A percentile compares a stretch with the other conserved stretches of the same genome.
phyloP scores from a whole-genome alignment of 35 echinoderm and acorn worm species.

The Eucidaris tribuloides region DNA sequence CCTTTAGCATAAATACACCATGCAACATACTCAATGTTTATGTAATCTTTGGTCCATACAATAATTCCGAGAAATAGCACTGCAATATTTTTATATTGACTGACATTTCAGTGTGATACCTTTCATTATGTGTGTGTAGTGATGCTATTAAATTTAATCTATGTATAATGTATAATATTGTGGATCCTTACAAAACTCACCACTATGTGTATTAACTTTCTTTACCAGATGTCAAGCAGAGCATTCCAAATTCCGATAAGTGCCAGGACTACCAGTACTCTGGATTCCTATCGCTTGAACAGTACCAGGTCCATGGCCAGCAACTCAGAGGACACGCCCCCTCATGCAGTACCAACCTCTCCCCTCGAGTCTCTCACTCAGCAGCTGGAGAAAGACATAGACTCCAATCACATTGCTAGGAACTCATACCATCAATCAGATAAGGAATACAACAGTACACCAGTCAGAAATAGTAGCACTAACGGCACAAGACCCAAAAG shows the following conservation, averaged over 20 bases:
- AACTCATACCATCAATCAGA: conserved; percentile 23
- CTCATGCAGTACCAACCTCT: not conserved
- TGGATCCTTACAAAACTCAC: too few species aligned
- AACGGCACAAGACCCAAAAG: not conserved
- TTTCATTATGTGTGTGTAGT: too few species aligned
- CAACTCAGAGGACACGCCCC: conserved; percentile 14
- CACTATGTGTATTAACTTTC: too few species aligned
- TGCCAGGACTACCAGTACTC: conserved; percentile 85
- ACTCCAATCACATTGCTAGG: conserved; percentile 33
- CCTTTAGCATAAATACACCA: too few species aligned
- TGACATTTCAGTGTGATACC: too few species aligned
- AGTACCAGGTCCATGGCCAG: conserved; percentile 12
- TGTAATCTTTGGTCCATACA: too few species aligned
- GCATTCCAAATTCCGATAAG: conserved; percentile 83
- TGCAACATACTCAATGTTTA: too few species aligned
- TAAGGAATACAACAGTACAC: not conserved
- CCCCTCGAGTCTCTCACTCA: conserved; percentile 21
- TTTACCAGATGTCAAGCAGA: conserved; percentile 85
- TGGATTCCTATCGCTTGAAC: conserved; percentile 72
- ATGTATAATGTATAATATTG: too few species aligned
- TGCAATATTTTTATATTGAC: too few species aligned
- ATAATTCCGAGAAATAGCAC: too few species aligned
- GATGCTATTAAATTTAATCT: too few species aligned
- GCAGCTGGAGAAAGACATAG: conserved; percentile 1
- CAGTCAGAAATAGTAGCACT: not conserved